Conservation (phyloP, 2,797 vertebrate genomes). For the Podarcis siculus region DNA sequence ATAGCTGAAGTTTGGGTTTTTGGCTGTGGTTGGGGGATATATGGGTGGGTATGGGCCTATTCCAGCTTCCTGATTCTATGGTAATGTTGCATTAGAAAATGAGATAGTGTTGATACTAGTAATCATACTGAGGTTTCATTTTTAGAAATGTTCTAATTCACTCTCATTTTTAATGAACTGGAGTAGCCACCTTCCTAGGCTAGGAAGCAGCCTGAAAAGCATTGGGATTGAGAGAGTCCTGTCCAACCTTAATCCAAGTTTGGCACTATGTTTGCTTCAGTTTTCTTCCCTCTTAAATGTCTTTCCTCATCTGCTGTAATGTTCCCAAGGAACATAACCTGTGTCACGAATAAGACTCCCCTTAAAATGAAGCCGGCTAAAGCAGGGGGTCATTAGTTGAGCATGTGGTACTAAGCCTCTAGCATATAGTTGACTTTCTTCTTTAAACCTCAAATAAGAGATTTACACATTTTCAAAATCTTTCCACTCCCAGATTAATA, state of each 20-base stretch:
- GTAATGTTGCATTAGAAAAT: no score
- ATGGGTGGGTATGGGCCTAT: not conserved
- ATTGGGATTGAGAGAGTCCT: not conserved
- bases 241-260: not conserved
- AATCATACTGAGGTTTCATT: not conserved
- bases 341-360: not conserved
- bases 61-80: not conserved
- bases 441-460: conserved; percentile 35
- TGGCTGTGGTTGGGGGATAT: not conserved
- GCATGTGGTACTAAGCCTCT: not conserved
- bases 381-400: not conserved
- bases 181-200: not conserved
- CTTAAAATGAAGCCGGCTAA: not conserved
- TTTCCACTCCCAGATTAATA: not conserved
- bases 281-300: not conserved
- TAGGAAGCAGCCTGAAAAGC: not conserved
- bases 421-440: not conserved
- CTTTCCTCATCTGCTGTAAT: no score
- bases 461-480: not conserved
- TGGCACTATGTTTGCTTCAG: not conserved
- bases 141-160: no score
- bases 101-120: not conserved
- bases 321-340: not conserved
- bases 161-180: not conserved
- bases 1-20: not conserved